Evolutionary conservation across 2,113 vertebrate species (phyloP).

Genomic region (Epinephelus moara): DNA sequence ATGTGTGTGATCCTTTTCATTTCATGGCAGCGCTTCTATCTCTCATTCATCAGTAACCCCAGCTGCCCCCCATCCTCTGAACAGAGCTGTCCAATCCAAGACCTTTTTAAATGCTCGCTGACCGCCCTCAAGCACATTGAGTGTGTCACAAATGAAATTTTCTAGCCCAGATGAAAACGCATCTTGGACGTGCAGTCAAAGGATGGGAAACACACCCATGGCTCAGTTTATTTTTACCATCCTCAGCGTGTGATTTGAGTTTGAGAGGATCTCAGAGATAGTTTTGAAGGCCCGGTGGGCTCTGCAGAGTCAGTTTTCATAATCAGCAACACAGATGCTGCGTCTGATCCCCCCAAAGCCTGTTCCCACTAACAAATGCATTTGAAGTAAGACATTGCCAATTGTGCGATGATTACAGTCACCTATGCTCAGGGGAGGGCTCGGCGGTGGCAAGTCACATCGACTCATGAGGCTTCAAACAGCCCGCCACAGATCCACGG

Average conservation of each 20-base stretch:
- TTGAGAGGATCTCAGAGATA: slow-evolving; percentile 18
- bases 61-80: neutral
- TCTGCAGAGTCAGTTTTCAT: slow-evolving; percentile 24
- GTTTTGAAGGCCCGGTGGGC: slow-evolving; percentile 32
- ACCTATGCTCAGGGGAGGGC: slow-evolving; percentile 39
- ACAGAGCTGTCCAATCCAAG: slow-evolving; percentile 36
- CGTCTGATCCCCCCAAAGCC: slow-evolving; percentile 31
- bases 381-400: slow-evolving; percentile 43
- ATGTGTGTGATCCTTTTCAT: slow-evolving; percentile 45
- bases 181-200: slow-evolving; percentile 20
- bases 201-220: slow-evolving; percentile 6
- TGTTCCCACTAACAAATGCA: slow-evolving; percentile 44
- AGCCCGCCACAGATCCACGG: slow-evolving; percentile 36
- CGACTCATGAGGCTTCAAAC: slow-evolving; percentile 58
- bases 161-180: slow-evolving; percentile 11
- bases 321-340: slow-evolving; percentile 35
- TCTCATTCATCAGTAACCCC: slow-evolving; percentile 43
- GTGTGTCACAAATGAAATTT: slow-evolving; percentile 42
- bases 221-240: slow-evolving; percentile 34
- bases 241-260: slow-evolving; percentile 12
- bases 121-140: slow-evolving; percentile 34
- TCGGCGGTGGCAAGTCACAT: slow-evolving; percentile 40
- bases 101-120: slow-evolving; percentile 61
- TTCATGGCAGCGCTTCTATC: slow-evolving; percentile 50
- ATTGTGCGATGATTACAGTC: slow-evolving; percentile 59